phyloP scores from a whole-genome alignment of 2,113 vertebrate genomes.

The Pseudorectes ferrugineus region DNA sequence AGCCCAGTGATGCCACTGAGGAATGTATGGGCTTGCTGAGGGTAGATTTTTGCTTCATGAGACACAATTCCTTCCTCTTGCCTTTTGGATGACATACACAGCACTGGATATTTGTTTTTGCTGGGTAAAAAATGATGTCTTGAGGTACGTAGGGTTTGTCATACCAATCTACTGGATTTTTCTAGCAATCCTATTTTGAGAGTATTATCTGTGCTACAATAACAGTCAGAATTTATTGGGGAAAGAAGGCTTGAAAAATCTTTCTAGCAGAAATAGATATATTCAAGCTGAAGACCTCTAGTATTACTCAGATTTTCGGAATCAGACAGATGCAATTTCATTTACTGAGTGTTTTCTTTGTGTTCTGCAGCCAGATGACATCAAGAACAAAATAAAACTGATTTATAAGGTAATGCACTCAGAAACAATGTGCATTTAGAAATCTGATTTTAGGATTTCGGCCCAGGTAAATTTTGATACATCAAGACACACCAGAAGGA shows the following conservation, averaged over 20 bases:
- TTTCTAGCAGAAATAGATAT: background rate
- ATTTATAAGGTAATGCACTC: background rate
- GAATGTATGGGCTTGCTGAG: background rate
- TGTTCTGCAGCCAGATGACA: background rate
- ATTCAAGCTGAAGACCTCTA: background rate
- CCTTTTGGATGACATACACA: background rate
- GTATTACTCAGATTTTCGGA: background rate
- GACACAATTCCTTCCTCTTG: background rate
- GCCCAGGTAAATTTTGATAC: background rate
- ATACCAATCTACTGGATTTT: background rate
- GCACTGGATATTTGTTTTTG: background rate
- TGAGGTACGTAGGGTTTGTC: background rate
- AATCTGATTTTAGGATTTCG: background rate
- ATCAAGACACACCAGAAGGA: background rate
- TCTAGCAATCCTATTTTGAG: background rate
- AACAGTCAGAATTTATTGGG: background rate
- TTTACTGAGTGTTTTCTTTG: slow-evolving; percentile 1
- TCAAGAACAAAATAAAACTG: background rate
- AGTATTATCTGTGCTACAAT: background rate
- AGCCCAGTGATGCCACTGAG: background rate
- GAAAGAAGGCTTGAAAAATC: background rate
- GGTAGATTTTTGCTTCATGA: background rate
- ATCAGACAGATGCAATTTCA: slow-evolving; percentile 3
- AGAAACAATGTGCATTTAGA: background rate
- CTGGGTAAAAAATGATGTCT: background rate